Evolutionary conservation across 2,888 invertebrate genomes (phyloP).

Genomic region (Melanchra persicariae): DNA sequence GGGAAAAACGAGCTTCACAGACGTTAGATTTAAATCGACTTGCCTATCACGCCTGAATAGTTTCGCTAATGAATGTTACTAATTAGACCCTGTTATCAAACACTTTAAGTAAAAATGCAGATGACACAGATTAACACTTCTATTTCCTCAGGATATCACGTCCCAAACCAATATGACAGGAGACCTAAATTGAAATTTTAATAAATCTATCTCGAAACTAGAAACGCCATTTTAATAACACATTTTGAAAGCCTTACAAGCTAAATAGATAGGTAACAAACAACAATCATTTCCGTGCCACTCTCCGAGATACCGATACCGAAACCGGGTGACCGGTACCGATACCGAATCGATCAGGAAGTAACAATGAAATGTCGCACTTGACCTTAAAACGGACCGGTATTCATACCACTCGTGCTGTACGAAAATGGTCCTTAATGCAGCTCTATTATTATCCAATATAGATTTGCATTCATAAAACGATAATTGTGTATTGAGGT

Average conservation of each 20-base stretch:
- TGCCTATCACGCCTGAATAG: too few species aligned
- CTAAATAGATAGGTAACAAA: conserved; percentile 63
- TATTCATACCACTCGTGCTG: conserved; percentile 43
- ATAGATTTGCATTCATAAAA: conserved; percentile 58
- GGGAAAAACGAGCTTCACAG: too few species aligned
- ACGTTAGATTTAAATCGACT: too few species aligned
- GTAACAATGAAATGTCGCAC: conserved; percentile 74
- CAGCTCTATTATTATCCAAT: conserved; percentile 46
- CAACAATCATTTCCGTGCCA: conserved; percentile 67
- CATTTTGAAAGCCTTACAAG: conserved; percentile 65
- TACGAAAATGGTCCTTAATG: conserved; percentile 48
- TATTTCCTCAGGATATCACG: neutral
- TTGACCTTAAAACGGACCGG: conserved; percentile 77
- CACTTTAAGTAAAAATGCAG: neutral
- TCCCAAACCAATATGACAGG: neutral
- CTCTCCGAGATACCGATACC: conserved; percentile 56
- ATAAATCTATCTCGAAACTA: conserved; percentile 5
- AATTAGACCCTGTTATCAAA: neutral
- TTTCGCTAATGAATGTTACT: too few species aligned
- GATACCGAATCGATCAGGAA: conserved; percentile 73
- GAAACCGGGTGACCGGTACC: conserved; percentile 67
- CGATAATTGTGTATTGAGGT: conserved; percentile 35
- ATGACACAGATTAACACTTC: too few species aligned
- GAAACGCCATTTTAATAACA: conserved; percentile 53
- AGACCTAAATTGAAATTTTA: conserved; percentile 21